phyloP scores from a whole-genome alignment of 1,140 invertebrate species.

The Augochlora pura region DNA sequence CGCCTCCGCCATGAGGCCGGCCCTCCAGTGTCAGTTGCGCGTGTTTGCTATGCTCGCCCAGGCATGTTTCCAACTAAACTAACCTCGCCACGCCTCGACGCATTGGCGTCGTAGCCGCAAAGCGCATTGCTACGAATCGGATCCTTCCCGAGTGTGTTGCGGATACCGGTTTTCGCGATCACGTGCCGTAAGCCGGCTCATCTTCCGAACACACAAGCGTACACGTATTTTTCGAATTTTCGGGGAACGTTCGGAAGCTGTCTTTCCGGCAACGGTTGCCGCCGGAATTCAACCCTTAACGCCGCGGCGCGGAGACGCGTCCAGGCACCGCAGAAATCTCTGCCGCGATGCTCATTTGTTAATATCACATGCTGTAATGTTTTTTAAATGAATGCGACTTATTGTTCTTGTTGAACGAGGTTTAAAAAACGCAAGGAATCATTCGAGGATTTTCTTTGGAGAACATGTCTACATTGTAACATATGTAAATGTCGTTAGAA shows the following conservation, averaged over 20 bases:
- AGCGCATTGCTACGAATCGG: constrained; percentile 58
- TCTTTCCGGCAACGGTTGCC: too few species aligned
- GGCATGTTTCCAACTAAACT: constrained; percentile 79
- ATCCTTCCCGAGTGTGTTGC: constrained; percentile 52
- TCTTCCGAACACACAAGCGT: background rate
- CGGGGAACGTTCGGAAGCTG: constrained; percentile 1
- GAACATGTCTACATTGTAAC: too few species aligned
- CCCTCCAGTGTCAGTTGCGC: constrained; percentile 77
- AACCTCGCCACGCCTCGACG: constrained; percentile 73
- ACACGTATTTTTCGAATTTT: constrained; percentile 10
- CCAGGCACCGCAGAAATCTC: too few species aligned
- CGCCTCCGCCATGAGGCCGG: constrained; percentile 67
- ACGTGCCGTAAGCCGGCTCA: constrained; percentile 19
- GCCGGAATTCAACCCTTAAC: too few species aligned
- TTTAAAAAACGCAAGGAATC: too few species aligned
- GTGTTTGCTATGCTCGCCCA: constrained; percentile 76
- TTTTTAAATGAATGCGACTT: too few species aligned
- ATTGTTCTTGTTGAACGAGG: too few species aligned
- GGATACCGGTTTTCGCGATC: constrained; percentile 41
- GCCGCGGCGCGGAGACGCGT: too few species aligned
- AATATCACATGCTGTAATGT: too few species aligned
- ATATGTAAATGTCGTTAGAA: too few species aligned
- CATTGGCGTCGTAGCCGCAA: constrained; percentile 71
- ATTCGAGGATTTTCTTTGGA: too few species aligned
- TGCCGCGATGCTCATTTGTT: too few species aligned